Conservation (phyloP, 2,113 vertebrate species). For the Rhizomys pruinosus region DNA sequence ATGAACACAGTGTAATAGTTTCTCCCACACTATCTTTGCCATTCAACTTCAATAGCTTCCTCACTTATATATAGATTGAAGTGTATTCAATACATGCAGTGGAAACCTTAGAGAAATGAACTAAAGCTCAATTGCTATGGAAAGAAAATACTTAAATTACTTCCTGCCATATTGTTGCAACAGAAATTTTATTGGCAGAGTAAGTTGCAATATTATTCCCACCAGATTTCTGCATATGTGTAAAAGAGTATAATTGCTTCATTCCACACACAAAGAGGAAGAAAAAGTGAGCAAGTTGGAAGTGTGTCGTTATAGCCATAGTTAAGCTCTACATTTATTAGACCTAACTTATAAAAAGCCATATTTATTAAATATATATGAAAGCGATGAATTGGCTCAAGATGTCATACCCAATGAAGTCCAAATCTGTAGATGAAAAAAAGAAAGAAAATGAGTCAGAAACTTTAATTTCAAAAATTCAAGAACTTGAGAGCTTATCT, state of each 20-base stretch:
- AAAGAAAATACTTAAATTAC: constrained; percentile 52
- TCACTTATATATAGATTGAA: not conserved
- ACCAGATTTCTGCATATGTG: constrained; percentile 50
- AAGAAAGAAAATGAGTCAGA: not conserved
- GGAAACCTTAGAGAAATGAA: constrained; percentile 37
- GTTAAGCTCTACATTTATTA: constrained; percentile 42
- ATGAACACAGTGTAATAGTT: not conserved
- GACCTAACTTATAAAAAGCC: constrained; percentile 46
- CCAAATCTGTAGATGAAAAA: not conserved
- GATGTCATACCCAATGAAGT: constrained; percentile 8
- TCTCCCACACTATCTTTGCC: not conserved
- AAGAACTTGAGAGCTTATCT: not conserved
- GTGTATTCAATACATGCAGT: not conserved
- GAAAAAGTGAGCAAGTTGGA: constrained; percentile 47
- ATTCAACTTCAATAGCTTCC: constrained; percentile 35
- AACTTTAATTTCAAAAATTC: not conserved
- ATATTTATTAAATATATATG: constrained; percentile 28
- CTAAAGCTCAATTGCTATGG: constrained; percentile 28
- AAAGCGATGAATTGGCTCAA: constrained; percentile 22
- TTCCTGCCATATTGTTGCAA: constrained; percentile 58
- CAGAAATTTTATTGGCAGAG: constrained; percentile 71
- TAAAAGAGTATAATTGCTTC: constrained; percentile 48
- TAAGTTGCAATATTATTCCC: constrained; percentile 58
- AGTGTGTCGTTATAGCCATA: not conserved
- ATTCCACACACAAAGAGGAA: constrained; percentile 47